Percentiles rank a stretch among this genome's conserved stretches.
Conservation (phyloP, 2,113 vertebrate species). For the Datnioides undecimradiatus region DNA sequence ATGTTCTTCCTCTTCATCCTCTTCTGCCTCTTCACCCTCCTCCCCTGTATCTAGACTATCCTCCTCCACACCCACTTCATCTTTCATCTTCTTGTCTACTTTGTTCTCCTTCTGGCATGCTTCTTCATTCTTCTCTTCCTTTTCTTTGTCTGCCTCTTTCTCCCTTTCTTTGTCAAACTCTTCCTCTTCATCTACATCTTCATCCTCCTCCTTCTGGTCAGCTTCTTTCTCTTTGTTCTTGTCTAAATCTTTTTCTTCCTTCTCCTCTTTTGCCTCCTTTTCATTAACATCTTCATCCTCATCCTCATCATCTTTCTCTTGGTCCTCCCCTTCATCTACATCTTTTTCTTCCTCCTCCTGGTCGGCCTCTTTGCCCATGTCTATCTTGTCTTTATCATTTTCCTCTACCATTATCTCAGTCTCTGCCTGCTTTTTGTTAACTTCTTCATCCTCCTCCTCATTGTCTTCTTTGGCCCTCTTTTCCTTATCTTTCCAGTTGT, state of each 20-base stretch:
- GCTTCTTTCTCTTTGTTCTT: not conserved
- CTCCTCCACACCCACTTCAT: not conserved
- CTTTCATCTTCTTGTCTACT: not conserved
- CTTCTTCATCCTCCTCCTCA: not conserved
- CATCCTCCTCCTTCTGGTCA: not conserved
- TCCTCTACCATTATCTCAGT: no score
- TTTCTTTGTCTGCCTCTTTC: not conserved
- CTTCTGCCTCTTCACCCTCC: not conserved
- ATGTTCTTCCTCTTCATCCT: not conserved
- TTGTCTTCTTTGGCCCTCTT: not conserved
- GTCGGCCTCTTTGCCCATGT: not conserved
- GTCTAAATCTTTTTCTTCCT: not conserved
- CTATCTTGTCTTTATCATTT: not conserved
- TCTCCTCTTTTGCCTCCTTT: not conserved
- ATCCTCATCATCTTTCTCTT: not conserved
- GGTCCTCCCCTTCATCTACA: not conserved
- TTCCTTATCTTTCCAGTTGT: not conserved
- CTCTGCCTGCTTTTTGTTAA: no score
- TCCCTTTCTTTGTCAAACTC: not conserved
- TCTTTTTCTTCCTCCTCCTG: not conserved
- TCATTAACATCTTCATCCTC: not conserved
- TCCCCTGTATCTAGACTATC: not conserved
- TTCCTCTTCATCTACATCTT: rapidly evolving
- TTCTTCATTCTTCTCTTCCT: not conserved
- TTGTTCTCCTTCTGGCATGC: not conserved